Evolutionary conservation across 2,888 invertebrate genomes (phyloP).

Genomic region (Chaetoderma sp.): DNA sequence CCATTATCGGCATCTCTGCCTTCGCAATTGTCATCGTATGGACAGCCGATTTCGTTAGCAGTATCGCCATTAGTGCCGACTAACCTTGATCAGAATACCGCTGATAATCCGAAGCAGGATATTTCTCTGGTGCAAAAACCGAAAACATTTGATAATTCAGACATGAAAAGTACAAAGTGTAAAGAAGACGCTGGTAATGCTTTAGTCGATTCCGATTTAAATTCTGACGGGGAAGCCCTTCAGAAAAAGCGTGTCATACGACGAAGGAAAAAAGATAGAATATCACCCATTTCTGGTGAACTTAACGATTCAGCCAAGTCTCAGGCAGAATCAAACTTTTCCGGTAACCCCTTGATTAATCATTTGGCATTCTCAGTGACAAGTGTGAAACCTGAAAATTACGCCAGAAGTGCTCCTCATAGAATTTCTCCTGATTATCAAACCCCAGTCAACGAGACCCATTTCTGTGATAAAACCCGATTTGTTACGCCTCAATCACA

Average conservation of each 20-base stretch:
- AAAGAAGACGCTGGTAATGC: neutral
- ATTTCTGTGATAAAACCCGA: too few species aligned
- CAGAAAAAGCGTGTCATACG: slow-evolving; percentile 35
- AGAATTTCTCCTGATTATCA: neutral
- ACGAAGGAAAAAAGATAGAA: slow-evolving; percentile 11
- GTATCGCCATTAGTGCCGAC: neutral
- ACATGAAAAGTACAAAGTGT: neutral
- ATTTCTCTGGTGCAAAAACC: too few species aligned
- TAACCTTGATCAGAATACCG: neutral
- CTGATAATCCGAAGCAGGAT: neutral
- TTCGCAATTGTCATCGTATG: neutral
- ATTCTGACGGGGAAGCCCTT: slow-evolving; percentile 7
- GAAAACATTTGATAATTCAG: neutral
- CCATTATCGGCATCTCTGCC: neutral
- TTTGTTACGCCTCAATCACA: too few species aligned
- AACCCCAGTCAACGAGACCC: too few species aligned
- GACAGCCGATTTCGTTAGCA: neutral
- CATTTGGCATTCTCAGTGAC: too few species aligned
- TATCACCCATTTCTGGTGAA: neutral
- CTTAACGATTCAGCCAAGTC: slow-evolving; percentile 35
- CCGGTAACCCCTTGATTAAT: too few species aligned
- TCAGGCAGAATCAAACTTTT: too few species aligned
- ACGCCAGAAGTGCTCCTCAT: too few species aligned
- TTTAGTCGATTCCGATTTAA: neutral
- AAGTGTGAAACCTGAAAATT: neutral